Evolutionary conservation across 2,113 vertebrate genomes (phyloP).

Genomic region (Myrmophylax atrothorax): DNA sequence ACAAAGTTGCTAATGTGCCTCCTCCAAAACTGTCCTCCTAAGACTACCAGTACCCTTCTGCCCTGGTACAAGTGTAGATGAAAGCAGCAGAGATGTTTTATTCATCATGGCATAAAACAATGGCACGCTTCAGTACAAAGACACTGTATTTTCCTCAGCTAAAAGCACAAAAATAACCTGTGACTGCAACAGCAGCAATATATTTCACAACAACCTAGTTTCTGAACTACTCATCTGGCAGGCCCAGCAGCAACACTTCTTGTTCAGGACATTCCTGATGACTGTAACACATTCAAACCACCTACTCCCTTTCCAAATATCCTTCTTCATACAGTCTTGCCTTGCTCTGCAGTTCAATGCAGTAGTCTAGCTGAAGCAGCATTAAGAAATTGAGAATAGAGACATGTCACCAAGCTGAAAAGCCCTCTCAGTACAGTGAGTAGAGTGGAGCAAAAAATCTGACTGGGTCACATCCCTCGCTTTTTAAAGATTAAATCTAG

Average conservation of each 20-base stretch:
- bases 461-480: neutral
- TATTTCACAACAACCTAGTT: constrained; percentile 1
- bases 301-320: neutral
- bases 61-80: neutral
- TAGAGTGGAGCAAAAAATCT: neutral
- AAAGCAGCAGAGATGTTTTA: neutral
- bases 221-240: neutral
- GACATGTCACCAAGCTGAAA: neutral
- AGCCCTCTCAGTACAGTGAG: neutral
- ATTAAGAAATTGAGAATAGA: neutral
- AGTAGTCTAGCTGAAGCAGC: neutral
- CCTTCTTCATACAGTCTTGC: neutral
- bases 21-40: neutral
- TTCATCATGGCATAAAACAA: neutral
- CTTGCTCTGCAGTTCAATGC: neutral
- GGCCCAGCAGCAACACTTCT: neutral
- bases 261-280: neutral
- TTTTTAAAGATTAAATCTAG: constrained; percentile 19
- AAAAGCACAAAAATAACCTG: neutral
- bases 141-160: neutral
- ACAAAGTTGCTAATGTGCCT: neutral
- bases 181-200: neutral
- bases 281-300: neutral
- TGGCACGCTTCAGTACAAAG: neutral
- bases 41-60: neutral